Conservation (phyloP, 2,888 invertebrate genomes). For the Odiellus spinosus region DNA sequence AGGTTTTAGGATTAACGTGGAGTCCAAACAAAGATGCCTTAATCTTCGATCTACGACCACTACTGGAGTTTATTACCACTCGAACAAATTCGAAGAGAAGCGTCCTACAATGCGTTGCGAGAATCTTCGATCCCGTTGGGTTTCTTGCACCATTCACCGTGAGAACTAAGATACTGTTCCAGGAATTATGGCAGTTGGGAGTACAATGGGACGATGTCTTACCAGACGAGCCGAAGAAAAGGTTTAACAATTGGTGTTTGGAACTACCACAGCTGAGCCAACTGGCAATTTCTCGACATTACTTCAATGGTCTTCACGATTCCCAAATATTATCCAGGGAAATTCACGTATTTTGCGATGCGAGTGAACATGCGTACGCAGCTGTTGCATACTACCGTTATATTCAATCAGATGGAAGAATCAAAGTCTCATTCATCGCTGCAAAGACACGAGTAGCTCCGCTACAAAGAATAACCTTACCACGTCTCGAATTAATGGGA, state of each 20-base stretch:
- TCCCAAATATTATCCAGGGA: not conserved
- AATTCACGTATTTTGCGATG: not conserved
- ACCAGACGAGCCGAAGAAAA: not conserved
- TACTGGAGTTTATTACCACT: conserved; percentile 8
- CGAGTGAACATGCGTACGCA: not conserved
- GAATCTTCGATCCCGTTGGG: conserved; percentile 2
- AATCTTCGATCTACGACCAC: not conserved
- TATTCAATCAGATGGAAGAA: not conserved
- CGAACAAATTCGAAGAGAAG: not conserved
- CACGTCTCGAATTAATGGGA: conserved; percentile 3
- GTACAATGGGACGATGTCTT: not conserved
- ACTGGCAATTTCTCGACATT: not conserved
- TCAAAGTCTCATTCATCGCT: not conserved
- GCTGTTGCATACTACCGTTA: not conserved
- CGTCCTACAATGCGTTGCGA: not conserved
- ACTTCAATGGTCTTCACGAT: not conserved
- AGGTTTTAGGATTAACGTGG: too few species aligned
- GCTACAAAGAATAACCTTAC: not conserved
- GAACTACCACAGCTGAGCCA: not conserved
- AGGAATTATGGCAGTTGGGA: not conserved
- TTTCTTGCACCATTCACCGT: not conserved
- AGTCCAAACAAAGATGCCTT: too few species aligned
- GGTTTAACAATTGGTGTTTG: not conserved
- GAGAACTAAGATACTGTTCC: not conserved
- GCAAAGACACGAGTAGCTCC: conserved; percentile 3